Conservation (phyloP, 2,797 vertebrate genomes). For the Betta splendens region DNA sequence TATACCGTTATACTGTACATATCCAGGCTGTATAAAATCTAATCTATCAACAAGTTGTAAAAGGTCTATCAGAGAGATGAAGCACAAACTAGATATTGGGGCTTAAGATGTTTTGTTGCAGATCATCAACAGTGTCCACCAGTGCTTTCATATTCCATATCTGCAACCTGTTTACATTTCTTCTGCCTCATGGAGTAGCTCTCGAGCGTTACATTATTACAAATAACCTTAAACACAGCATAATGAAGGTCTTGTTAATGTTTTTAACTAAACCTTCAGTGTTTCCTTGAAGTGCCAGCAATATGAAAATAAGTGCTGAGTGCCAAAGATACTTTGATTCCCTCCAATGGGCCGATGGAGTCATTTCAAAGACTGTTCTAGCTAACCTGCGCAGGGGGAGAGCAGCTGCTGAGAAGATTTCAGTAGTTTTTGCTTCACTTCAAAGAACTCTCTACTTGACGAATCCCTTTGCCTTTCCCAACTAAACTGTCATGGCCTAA, state of each 20-base stretch:
- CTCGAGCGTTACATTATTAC: constrained; percentile 46
- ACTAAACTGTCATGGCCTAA: constrained; percentile 59
- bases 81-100: no score
- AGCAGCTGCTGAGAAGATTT: constrained; percentile 74
- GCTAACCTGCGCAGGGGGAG: constrained; percentile 61
- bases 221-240: constrained; percentile 55
- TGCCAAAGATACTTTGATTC: constrained; percentile 77
- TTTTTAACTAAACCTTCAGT: constrained; percentile 65
- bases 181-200: constrained; percentile 29
- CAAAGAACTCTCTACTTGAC: constrained; percentile 68
- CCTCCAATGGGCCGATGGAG: constrained; percentile 57
- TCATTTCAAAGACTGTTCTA: constrained; percentile 71
- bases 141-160: no score
- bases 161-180: no score
- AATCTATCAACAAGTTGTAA: no score
- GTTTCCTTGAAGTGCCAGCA: constrained; percentile 62
- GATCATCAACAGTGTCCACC: no score
- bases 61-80: no score
- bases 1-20: no score
- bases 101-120: no score
- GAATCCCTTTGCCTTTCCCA: constrained; percentile 64
- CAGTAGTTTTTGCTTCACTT: constrained; percentile 65
- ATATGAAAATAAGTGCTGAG: constrained; percentile 60
- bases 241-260: constrained; percentile 64
- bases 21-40: no score